These are phyloP conservation scores for Dallia pectoralis DNA, from an alignment of 2,797 vertebrate species.

Conservation along the genomic window DNA sequence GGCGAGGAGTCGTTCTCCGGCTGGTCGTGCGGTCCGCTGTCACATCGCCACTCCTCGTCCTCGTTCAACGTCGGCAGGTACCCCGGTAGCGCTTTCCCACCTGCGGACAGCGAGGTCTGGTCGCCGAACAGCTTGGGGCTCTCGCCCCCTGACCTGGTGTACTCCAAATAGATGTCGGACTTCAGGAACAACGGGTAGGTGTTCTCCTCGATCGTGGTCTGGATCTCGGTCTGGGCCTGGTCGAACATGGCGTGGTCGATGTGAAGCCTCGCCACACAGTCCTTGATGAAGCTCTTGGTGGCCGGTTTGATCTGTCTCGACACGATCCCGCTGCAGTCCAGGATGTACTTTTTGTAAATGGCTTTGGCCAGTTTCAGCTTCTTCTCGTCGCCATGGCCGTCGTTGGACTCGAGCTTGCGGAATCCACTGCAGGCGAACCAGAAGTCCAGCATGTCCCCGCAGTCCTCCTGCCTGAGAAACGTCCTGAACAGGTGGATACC, in stretches of 20 bases:
- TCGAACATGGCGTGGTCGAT: slow-evolving; percentile 97
- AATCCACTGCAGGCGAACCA: slow-evolving; percentile 99
- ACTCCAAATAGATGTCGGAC: slow-evolving; percentile 96
- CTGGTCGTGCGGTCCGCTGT: slow-evolving; percentile 76
- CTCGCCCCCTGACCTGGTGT: slow-evolving; percentile 89
- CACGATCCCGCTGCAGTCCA: slow-evolving; percentile 90
- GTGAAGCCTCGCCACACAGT: slow-evolving; percentile 89
- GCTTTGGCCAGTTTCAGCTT: slow-evolving; percentile 93
- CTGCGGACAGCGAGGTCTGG: slow-evolving; percentile 83
- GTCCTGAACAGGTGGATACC: slow-evolving; percentile 93
- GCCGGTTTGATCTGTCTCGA: slow-evolving; percentile 93
- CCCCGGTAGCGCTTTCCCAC: slow-evolving; percentile 80
- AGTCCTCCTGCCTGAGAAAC: slow-evolving; percentile 93
- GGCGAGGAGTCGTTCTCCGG: slow-evolving; percentile 71
- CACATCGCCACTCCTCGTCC: slow-evolving; percentile 90
- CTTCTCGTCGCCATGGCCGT: slow-evolving; percentile 87
- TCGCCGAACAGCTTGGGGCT: slow-evolving; percentile 89
- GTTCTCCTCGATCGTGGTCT: slow-evolving; percentile 94
- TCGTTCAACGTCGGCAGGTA: slow-evolving; percentile 90
- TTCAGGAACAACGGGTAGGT: slow-evolving; percentile 97
- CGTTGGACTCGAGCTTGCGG: slow-evolving; percentile 85
- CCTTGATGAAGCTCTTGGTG: slow-evolving; percentile 97
- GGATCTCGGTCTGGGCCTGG: slow-evolving; percentile 97
- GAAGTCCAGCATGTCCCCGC: slow-evolving; percentile 94
- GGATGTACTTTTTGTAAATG: slow-evolving; percentile 96